phyloP scores from a whole-genome alignment of 2,888 invertebrate genomes.

The Drosophila tripunctata region DNA sequence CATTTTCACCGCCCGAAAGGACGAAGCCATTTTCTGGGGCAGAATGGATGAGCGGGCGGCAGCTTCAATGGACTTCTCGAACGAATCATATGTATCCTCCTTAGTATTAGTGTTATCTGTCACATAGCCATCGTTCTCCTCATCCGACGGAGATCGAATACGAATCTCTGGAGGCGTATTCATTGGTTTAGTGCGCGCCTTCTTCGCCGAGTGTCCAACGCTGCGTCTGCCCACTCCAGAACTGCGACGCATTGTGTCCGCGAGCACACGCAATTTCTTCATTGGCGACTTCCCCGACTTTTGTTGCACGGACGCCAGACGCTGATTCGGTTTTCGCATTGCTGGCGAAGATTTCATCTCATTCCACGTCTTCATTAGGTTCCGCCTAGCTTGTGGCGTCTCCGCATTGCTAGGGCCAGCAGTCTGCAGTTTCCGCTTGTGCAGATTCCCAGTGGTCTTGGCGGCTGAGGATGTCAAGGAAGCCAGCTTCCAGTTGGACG shows the following conservation, averaged over 20 bases:
- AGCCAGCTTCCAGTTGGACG: constrained; percentile 63
- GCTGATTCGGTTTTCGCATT: constrained; percentile 18
- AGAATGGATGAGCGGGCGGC: constrained; percentile 30
- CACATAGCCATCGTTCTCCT: constrained; percentile 19
- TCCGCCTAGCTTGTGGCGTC: constrained; percentile 77
- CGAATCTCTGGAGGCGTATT: constrained; percentile 22
- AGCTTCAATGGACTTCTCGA: constrained; percentile 34
- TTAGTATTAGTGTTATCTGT: constrained; percentile 10
- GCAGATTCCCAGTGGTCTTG: constrained; percentile 25
- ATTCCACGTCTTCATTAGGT: constrained; percentile 66
- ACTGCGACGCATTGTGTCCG: constrained; percentile 71
- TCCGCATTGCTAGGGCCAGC: constrained; percentile 16
- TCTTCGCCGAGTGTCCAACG: constrained; percentile 58
- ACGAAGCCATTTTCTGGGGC: background rate
- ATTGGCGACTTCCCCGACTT: constrained; percentile 60
- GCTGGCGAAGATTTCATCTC: constrained; percentile 56
- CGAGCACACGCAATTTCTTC: constrained; percentile 70
- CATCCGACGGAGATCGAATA: background rate
- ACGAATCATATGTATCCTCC: constrained; percentile 36
- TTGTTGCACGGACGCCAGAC: background rate
- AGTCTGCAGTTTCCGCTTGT: constrained; percentile 14
- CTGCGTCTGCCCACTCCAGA: constrained; percentile 70
- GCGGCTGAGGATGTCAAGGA: background rate
- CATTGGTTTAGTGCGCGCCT: constrained; percentile 60
- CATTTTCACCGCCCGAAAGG: background rate